Evolutionary conservation across 2,888 invertebrate species (phyloP).

Genomic region (Himalopsyche kuldschensis): DNA sequence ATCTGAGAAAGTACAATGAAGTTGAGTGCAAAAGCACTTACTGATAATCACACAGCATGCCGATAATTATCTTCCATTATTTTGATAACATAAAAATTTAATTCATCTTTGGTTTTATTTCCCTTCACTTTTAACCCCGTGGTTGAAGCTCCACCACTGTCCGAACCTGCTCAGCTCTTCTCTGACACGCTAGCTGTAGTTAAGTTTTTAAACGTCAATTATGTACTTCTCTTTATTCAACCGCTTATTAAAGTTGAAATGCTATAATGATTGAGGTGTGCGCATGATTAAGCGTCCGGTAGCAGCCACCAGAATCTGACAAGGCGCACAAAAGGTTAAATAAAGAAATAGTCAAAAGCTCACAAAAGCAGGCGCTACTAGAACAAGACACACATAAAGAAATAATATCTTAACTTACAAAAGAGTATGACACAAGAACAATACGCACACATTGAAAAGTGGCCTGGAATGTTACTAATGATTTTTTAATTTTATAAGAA

Average conservation of each 20-base stretch:
- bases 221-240: conserved; percentile 7
- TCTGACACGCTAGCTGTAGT: conserved; percentile 6
- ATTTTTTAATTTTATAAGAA: background rate
- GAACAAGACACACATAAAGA: conserved; percentile 5
- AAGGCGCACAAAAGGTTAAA: conserved; percentile 22
- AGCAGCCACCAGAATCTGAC: conserved; percentile 20
- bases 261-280: conserved; percentile 28
- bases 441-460: background rate
- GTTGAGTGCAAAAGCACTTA: too few species aligned
- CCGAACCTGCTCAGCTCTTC: background rate
- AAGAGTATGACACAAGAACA: background rate
- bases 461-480: background rate
- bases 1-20: too few species aligned
- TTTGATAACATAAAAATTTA: too few species aligned
- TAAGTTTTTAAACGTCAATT: conserved; percentile 34
- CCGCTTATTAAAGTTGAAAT: conserved; percentile 34
- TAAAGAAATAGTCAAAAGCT: conserved; percentile 19
- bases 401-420: background rate
- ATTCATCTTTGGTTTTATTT: too few species aligned
- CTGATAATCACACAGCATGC: too few species aligned
- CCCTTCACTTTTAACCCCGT: too few species aligned
- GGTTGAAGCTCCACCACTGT: background rate
- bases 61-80: too few species aligned
- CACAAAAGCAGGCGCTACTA: background rate
- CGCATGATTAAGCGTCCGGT: conserved; percentile 28